Evolutionary conservation across 2,113 vertebrate genomes (phyloP).

Genomic region (Rhynchomys soricoides): DNA sequence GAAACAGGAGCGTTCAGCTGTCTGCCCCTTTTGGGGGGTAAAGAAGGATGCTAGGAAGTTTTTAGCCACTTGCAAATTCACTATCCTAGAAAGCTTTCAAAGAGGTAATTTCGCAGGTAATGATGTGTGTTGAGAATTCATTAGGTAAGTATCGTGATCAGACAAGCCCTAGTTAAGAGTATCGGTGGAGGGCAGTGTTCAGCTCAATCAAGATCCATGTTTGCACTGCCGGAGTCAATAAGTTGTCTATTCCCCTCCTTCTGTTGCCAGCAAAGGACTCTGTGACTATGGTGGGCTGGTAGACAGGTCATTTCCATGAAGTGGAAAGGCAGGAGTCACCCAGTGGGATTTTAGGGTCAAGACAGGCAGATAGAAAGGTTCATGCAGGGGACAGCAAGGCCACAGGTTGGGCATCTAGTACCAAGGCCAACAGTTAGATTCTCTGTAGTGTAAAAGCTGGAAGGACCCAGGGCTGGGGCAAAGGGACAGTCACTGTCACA

Average conservation of each 20-base stretch:
- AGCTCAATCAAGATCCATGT: background rate
- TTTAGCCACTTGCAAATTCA: constrained; percentile 6
- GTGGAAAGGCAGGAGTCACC: background rate
- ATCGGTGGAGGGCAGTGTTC: background rate
- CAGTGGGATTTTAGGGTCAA: background rate
- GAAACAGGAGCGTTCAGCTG: background rate
- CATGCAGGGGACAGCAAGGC: background rate
- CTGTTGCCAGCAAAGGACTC: background rate
- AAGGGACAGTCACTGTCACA: background rate
- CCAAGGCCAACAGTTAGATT: background rate
- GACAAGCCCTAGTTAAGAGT: background rate
- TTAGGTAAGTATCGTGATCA: background rate
- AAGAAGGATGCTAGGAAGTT: background rate
- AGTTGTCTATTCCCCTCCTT: background rate
- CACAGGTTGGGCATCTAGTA: background rate
- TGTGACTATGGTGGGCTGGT: background rate
- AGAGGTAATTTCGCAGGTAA: background rate
- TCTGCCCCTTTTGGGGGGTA: background rate
- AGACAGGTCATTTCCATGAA: background rate
- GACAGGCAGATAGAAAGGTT: background rate
- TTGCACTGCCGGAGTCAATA: background rate
- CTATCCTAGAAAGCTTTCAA: background rate
- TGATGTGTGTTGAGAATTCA: background rate
- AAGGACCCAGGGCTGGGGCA: background rate
- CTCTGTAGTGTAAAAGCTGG: background rate